Evolutionary conservation across 2,888 invertebrate genomes (phyloP).

Genomic region (Zhuqinia jingwanae): DNA sequence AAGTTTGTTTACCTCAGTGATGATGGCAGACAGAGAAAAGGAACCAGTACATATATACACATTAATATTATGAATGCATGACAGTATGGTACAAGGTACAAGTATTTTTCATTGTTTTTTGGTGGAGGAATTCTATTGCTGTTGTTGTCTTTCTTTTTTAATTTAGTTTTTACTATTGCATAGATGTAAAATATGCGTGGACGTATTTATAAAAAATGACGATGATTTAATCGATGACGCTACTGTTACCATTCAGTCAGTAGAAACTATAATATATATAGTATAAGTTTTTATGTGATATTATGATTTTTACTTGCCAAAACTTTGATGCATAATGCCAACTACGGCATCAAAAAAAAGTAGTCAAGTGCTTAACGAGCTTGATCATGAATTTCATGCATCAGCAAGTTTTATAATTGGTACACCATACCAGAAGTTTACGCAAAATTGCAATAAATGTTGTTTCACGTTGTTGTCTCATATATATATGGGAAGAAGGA

Average conservation of each 20-base stretch:
- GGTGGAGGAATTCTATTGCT: slow-evolving; percentile 11
- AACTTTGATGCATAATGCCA: not conserved
- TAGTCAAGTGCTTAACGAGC: slow-evolving; percentile 19
- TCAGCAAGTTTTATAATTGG: slow-evolving; percentile 12
- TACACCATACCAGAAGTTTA: not conserved
- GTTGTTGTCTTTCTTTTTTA: not conserved
- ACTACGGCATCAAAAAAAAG: not conserved
- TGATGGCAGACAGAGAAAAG: too few relatives aligned
- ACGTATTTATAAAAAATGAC: slow-evolving; percentile 47
- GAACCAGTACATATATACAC: slow-evolving; percentile 22
- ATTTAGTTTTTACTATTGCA: too few relatives aligned
- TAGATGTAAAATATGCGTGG: slow-evolving; percentile 21
- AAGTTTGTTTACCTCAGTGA: slow-evolving; percentile 42
- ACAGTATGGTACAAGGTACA: slow-evolving; percentile 27
- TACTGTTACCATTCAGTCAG: slow-evolving; percentile 54
- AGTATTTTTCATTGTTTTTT: not conserved
- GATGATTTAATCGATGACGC: slow-evolving; percentile 64
- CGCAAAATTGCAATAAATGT: not conserved
- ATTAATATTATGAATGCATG: not conserved
- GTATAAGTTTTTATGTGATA: not conserved
- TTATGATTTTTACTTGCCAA: not conserved
- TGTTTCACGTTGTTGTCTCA: slow-evolving; percentile 6
- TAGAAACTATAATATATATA: not conserved
- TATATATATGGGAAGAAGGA: slow-evolving; percentile 16
- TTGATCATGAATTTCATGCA: slow-evolving; percentile 63